phyloP scores from a whole-genome alignment of 2,797 vertebrate genomes.

The Phaenicophaeus curvirostris region DNA sequence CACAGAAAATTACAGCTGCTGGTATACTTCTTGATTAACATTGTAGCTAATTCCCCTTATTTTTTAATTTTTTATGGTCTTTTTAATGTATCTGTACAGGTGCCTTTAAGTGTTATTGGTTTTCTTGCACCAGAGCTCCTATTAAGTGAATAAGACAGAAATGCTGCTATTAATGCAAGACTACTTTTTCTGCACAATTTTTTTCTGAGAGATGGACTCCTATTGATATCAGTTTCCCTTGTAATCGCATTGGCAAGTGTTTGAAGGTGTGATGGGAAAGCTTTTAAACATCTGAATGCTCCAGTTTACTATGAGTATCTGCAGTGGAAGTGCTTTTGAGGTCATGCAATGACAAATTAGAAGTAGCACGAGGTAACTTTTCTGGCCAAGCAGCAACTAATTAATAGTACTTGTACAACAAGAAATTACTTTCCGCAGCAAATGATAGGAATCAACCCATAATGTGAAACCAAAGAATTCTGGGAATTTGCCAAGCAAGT shows the following conservation, averaged over 20 bases:
- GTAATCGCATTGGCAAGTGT: neutral
- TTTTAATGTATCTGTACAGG: neutral
- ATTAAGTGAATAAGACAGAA: neutral
- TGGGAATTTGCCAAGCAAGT: neutral
- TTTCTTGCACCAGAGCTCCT: neutral
- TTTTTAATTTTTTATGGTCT: neutral
- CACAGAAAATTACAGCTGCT: neutral
- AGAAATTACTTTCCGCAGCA: neutral
- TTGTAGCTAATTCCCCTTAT: neutral
- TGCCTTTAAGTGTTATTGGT: neutral
- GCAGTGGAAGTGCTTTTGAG: neutral
- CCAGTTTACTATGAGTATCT: neutral
- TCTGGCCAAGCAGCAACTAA: slow-evolving; percentile 11
- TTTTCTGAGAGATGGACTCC: neutral
- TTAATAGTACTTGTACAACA: neutral
- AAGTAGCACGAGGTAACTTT: neutral
- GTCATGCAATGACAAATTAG: neutral
- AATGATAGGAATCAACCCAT: slow-evolving; percentile 21
- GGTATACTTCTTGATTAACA: neutral
- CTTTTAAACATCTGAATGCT: neutral
- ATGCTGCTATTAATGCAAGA: neutral
- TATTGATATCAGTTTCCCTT: neutral
- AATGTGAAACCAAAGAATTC: neutral
- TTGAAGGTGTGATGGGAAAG: neutral
- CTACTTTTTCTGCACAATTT: neutral